Base-by-base conservation (phyloP, 37 sponge, comb jelly and placozoan genomes). In the Theonella swinhoei region DNA sequence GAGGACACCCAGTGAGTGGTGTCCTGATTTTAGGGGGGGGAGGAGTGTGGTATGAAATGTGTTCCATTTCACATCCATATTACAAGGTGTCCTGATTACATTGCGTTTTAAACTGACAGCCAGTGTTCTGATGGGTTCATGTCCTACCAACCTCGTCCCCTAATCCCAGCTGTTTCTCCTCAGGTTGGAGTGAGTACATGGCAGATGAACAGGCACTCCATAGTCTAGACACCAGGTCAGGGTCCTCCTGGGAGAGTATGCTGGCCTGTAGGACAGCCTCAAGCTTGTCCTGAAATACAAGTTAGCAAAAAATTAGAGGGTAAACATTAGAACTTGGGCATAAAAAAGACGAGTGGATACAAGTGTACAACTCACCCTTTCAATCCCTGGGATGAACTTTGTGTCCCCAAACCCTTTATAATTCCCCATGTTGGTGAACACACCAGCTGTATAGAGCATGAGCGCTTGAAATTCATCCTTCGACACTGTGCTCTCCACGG, bases 341-440 rank as follows among this genome's bases (percentile, higher is more conserved):
- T 17, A 47, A 47, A 7, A 47, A 47, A 47, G 54, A 14, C 8
- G 47, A 73, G 26, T n/a, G 22, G 34, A 23, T 20, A 30, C 22
- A 30, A 5, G 37, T n/a, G 70, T 30, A 70, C 5, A 23, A 41
- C 24, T 43, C 28, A 94, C 95, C 93, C 85, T 79, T 11, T 39
- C 38, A 2, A 96, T 62, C 17, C 76, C 87, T 42, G 97, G 97
- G 23, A 96, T 58, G 61, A 96, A 76, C 77, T 96, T 96, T 60
- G 90, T 87, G 64, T 96, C 97, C 4, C 97, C 97, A 79, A 96
- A 96, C 24, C 91, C 80, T 82, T 89, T 88, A 61, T 91, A 96
- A 77, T 94, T 96, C 0, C 97, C 97, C 89, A 96, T 80, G 81
- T 96, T 96, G 65, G 76, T 68, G 62, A 85, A 94, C 59, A 96